Percentiles rank a stretch among this genome's conserved stretches.
Evolutionary conservation across 2,888 invertebrate species (phyloP).

Genomic region (Chrysotoxum bicinctum): DNA sequence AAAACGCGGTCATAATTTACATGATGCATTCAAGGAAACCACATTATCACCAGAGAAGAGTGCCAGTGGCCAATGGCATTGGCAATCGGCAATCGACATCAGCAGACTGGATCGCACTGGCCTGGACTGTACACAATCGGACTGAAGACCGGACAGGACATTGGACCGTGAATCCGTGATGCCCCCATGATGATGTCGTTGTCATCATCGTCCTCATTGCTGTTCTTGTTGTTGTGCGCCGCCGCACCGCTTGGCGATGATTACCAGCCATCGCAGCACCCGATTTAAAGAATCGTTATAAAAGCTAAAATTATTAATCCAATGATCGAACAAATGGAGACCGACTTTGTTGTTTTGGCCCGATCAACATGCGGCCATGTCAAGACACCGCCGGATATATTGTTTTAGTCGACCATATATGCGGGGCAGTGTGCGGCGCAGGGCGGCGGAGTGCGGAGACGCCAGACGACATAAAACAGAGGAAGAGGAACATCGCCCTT

Average conservation of each 20-base stretch:
- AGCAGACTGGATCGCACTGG: background rate
- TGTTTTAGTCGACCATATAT: conserved; percentile 57
- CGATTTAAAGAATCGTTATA: conserved; percentile 69
- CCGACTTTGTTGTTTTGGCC: conserved; percentile 72
- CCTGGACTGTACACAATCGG: too few relatives aligned
- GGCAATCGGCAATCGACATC: conserved; percentile 54
- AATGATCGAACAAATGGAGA: conserved; percentile 68
- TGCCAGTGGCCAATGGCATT: conserved; percentile 61
- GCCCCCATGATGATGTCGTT: conserved; percentile 69
- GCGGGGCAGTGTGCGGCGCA: background rate
- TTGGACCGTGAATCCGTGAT: conserved; percentile 3
- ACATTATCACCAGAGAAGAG: conserved; percentile 64
- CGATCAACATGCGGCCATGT: conserved; percentile 72
- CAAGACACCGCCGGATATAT: conserved; percentile 71
- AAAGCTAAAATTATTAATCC: conserved; percentile 71
- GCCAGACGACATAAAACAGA: conserved; percentile 20
- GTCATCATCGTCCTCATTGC: conserved; percentile 46
- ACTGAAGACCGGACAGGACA: too few relatives aligned
- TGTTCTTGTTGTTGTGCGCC: conserved; percentile 9
- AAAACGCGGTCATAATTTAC: conserved; percentile 72
- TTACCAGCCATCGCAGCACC: conserved; percentile 65
- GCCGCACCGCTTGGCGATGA: conserved; percentile 59
- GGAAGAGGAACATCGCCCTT: conserved; percentile 31
- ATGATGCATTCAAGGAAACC: conserved; percentile 70
- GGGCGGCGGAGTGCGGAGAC: background rate